Conservation (phyloP, 92 coral and sea anemone genomes). For the Blastomussa wellsi region DNA sequence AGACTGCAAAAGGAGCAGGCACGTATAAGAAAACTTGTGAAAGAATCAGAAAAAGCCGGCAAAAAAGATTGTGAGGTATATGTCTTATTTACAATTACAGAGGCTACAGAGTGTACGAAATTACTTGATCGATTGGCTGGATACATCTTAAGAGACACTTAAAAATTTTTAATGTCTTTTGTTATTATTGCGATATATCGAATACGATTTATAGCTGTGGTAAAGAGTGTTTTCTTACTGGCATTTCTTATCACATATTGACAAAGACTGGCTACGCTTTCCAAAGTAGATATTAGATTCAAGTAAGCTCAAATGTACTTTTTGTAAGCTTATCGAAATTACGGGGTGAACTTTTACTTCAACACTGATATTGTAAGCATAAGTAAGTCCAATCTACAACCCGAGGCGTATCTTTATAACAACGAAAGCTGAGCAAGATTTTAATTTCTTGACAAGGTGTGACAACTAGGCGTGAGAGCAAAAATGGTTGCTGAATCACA, state of each 20-base stretch:
- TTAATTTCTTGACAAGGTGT: neutral
- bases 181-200: neutral
- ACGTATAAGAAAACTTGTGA: constrained; percentile 47
- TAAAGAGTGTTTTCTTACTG: neutral
- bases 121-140: neutral
- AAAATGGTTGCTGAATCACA: neutral
- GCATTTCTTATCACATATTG: neutral
- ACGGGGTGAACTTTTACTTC: neutral
- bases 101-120: neutral
- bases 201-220: neutral
- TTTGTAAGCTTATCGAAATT: neutral
- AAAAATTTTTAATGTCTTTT: neutral
- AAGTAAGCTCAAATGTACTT: too few species aligned
- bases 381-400: too few species aligned
- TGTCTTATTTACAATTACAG: neutral
- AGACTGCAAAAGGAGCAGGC: constrained; percentile 62
- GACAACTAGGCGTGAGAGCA: neutral
- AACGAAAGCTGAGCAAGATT: neutral
- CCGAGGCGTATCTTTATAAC: neutral
- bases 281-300: too few species aligned
- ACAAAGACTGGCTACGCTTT: too few species aligned
- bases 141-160: neutral
- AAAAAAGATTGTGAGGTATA: constrained; percentile 46
- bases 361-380: neutral
- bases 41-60: constrained; percentile 59